Percentiles rank a stretch among this genome's conserved stretches.
These are phyloP conservation scores for Platorchestia sp. DNA, from an alignment of 1,140 invertebrate genomes.

Conservation along the genomic window DNA sequence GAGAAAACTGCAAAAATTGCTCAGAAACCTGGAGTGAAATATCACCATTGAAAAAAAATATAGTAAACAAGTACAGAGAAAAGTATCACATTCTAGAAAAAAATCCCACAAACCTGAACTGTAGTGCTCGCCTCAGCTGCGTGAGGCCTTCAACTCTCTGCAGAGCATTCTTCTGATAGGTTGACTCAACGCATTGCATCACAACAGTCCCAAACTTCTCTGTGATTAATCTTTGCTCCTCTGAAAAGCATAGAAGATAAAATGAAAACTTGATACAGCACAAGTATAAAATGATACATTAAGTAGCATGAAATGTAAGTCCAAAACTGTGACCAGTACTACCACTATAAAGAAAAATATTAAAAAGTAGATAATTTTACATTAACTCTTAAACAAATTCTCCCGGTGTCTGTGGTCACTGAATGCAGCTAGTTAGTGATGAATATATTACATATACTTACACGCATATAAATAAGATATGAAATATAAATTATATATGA, in stretches of 20 bases:
- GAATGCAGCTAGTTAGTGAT: too few relatives aligned
- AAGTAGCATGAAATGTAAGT: not conserved
- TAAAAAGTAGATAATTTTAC: not conserved
- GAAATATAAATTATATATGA: not conserved
- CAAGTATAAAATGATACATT: not conserved
- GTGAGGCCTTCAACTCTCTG: not conserved
- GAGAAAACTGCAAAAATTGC: too few relatives aligned
- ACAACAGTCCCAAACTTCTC: not conserved
- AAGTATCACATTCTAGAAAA: too few relatives aligned
- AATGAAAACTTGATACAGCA: not conserved
- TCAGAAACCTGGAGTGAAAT: too few relatives aligned
- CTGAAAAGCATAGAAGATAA: not conserved
- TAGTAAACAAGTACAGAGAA: too few relatives aligned
- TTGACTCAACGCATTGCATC: not conserved
- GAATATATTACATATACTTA: not conserved
- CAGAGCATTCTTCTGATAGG: conserved; percentile 1
- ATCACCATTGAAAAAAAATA: too few relatives aligned
- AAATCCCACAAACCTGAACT: not conserved
- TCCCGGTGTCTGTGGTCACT: too few relatives aligned
- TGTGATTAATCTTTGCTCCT: not conserved
- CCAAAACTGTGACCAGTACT: not conserved
- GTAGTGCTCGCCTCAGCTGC: not conserved
- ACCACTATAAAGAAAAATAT: not conserved
- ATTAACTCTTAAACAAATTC: too few relatives aligned
- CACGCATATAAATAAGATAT: not conserved